A percentile compares a stretch with the other conserved stretches of the same genome.
These are phyloP conservation scores for Galago senegalensis DNA, from an alignment of 2,797 vertebrate genomes.

Conservation along the genomic window DNA sequence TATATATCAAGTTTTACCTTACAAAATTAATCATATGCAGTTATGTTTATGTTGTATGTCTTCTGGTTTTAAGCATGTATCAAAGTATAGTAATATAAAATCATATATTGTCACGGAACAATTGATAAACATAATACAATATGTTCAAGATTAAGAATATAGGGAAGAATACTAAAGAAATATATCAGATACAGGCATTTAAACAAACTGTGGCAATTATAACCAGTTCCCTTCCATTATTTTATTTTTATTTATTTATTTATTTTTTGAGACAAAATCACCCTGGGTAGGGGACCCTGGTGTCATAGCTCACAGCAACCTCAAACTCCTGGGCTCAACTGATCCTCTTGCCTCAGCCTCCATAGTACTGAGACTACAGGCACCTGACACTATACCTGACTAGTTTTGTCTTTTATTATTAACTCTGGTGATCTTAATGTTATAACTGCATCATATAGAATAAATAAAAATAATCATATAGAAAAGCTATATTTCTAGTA, in stretches of 20 bases:
- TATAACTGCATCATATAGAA: neutral
- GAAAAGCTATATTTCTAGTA: neutral
- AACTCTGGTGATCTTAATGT: neutral
- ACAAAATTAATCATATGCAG: neutral
- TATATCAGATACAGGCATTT: neutral
- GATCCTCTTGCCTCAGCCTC: no score
- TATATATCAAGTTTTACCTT: neutral
- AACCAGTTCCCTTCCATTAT: neutral
- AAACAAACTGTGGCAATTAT: neutral
- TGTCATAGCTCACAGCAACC: no score
- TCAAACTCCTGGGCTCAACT: no score
- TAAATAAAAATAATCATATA: neutral
- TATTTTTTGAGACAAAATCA: neutral
- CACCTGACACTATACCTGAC: no score
- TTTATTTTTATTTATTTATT: neutral
- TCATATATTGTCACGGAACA: neutral
- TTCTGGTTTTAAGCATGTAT: neutral
- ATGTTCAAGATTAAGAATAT: neutral
- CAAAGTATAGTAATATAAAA: neutral
- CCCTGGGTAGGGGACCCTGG: no score
- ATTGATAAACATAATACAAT: neutral
- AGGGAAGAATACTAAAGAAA: neutral
- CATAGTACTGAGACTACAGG: no score
- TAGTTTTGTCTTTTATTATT: neutral
- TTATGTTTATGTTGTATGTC: neutral